phyloP scores from a whole-genome alignment of 2,797 vertebrate genomes.

The Falco novaeseelandiae region DNA sequence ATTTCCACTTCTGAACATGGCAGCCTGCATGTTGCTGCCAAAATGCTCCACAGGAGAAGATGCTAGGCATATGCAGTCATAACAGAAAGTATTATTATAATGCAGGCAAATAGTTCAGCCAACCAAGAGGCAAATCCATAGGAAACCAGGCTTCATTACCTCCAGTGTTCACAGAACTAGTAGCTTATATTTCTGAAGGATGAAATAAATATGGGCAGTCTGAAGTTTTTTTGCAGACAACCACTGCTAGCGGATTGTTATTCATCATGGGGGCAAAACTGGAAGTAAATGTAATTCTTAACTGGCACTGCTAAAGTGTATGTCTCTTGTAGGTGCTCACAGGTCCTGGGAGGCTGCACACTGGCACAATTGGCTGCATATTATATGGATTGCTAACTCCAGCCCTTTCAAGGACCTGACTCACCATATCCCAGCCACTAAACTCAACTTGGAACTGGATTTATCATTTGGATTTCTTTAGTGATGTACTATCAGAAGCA shows the following conservation, averaged over 20 bases:
- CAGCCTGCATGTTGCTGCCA: neutral
- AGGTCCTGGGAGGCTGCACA: neutral
- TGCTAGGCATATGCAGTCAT: neutral
- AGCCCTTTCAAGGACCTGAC: neutral
- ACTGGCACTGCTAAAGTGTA: neutral
- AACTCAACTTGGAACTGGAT: conserved; percentile 5
- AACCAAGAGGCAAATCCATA: neutral
- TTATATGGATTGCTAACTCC: neutral
- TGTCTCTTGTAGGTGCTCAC: neutral
- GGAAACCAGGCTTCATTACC: neutral
- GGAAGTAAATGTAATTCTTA: neutral
- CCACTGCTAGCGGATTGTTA: neutral
- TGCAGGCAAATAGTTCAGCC: neutral
- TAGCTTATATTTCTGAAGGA: neutral
- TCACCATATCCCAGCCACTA: neutral
- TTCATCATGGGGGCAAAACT: neutral
- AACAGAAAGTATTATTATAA: neutral
- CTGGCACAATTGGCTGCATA: neutral
- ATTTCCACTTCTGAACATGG: neutral
- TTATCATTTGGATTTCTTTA: conserved; percentile 9
- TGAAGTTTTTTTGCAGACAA: neutral
- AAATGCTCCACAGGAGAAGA: neutral
- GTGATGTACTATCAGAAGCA: neutral
- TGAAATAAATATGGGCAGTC: neutral
- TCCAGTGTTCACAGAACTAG: neutral